Evolutionary conservation across 2,797 vertebrate species (phyloP), one percentile per base, ranked within the genome.

Genomic region (Coregonus sp.): DNA sequence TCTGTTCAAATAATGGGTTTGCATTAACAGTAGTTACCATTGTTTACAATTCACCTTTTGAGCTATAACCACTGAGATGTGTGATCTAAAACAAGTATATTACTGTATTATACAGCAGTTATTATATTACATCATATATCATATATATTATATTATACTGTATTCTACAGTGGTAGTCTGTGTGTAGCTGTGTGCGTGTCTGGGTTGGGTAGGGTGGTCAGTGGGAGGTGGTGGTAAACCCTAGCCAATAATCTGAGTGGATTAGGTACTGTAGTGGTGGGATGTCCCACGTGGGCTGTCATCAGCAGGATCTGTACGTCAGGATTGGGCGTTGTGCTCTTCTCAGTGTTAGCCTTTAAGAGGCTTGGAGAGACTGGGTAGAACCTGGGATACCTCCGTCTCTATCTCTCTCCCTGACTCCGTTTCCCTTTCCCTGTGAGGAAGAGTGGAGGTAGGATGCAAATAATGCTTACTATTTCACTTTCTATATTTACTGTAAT

Each of bases 291-390:
- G 37, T 70, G 68, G 14, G 2, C 33, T 12, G 68, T 52, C 70
- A 71, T 40, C 40, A 71, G 69, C 69, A 71, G 69, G 69, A 47
- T 71, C 20, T 50, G 33, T n/a, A 47, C 40, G 40, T 70, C 37
- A 29, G 47, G 25, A 51, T 40, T 47, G 68, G 68, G 59, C 7
- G 59, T 25, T 25, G 59, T 29, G 9, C 68, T 40, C 18, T 72
- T 72, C 70, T 72, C 70, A 52, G 70, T 47, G 18, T 72, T 20
- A 52, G 50, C n/a, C 20, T 54, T 51, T 72, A 72, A 72, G 50
- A 52, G 25, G 50, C 70, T 72, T 51, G 47, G 47, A 72, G 20
- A 72, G 50, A 52, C 50, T 15, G 12, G 66, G 11, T 37, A 69
- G 15, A 69, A 15, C 6, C 15, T n/a, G 66, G 33, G 66, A 66